Percentiles rank a stretch among this genome's conserved stretches.
Conservation (phyloP, 1,140 invertebrate species). For the Drosophila aff. region DNA sequence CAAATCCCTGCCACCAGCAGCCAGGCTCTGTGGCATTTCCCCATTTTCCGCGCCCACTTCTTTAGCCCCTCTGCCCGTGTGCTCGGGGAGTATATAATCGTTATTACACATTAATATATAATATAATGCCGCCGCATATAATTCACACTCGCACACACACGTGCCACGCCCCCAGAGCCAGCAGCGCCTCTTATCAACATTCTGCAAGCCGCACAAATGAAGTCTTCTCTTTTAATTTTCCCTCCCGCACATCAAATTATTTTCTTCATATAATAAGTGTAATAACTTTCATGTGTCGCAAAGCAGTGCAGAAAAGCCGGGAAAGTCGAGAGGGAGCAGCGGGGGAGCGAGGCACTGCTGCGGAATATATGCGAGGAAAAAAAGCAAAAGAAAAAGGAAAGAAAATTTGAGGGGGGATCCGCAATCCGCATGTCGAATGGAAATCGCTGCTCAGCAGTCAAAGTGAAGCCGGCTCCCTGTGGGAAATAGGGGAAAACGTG, state of each 20-base stretch:
- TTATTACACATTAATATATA: slow-evolving; percentile 76
- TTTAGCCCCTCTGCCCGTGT: not conserved
- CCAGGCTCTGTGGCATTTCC: not conserved
- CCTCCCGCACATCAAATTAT: slow-evolving; percentile 69
- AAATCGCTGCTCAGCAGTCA: slow-evolving; percentile 21
- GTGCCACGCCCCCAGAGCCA: slow-evolving; percentile 31
- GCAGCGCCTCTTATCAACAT: slow-evolving; percentile 66
- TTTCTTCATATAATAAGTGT: slow-evolving; percentile 83
- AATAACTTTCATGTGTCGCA: slow-evolving; percentile 82
- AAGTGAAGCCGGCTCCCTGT: not conserved
- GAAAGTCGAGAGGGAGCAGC: not conserved
- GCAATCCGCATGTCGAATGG: slow-evolving; percentile 13
- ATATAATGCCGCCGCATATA: slow-evolving; percentile 69
- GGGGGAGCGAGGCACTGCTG: not conserved
- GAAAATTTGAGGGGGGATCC: slow-evolving; percentile 6
- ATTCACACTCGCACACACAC: slow-evolving; percentile 52
- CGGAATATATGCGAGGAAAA: not conserved
- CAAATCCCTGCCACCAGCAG: too few species aligned
- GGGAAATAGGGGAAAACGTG: not conserved
- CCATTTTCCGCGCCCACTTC: slow-evolving; percentile 3
- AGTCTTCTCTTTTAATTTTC: slow-evolving; percentile 80
- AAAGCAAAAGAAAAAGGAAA: not conserved
- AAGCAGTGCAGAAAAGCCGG: slow-evolving; percentile 33
- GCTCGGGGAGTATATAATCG: slow-evolving; percentile 50
- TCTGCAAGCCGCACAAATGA: slow-evolving; percentile 75